Percentiles rank a stretch among this genome's conserved stretches.
Conservation (phyloP, 2,797 vertebrate genomes). For the Coluber constrictor region DNA sequence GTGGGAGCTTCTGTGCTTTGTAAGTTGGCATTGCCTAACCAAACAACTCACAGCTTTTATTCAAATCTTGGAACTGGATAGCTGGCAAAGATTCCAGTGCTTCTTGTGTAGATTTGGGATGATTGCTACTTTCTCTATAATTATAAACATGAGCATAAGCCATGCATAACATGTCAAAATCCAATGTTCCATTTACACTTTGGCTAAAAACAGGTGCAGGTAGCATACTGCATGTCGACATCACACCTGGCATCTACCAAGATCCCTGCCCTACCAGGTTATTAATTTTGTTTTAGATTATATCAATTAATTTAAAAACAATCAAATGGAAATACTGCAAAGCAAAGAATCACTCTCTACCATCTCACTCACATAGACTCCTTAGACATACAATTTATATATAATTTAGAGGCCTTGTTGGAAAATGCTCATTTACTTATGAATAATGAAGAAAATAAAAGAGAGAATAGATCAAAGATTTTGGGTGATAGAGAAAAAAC, state of each 20-base stretch:
- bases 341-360: not conserved
- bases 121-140: not conserved
- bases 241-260: not conserved
- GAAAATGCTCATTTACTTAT: not conserved
- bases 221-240: not conserved
- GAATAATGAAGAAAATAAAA: not conserved
- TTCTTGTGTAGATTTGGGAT: not conserved
- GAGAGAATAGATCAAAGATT: not conserved
- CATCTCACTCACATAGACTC: not conserved
- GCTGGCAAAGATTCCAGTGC: not conserved
- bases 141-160: not conserved
- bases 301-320: not conserved
- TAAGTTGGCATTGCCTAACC: not conserved
- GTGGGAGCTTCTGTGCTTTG: not conserved
- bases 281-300: not conserved
- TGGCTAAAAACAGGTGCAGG: not conserved
- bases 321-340: not conserved
- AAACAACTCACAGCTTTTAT: not conserved
- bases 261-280: not conserved
- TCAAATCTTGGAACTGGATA: not conserved
- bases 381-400: not conserved
- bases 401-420: not conserved
- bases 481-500: not conserved
- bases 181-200: not conserved
- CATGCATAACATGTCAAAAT: not conserved